phyloP scores from a whole-genome alignment of 2,888 invertebrate species.

The Cybosia mesomella region DNA sequence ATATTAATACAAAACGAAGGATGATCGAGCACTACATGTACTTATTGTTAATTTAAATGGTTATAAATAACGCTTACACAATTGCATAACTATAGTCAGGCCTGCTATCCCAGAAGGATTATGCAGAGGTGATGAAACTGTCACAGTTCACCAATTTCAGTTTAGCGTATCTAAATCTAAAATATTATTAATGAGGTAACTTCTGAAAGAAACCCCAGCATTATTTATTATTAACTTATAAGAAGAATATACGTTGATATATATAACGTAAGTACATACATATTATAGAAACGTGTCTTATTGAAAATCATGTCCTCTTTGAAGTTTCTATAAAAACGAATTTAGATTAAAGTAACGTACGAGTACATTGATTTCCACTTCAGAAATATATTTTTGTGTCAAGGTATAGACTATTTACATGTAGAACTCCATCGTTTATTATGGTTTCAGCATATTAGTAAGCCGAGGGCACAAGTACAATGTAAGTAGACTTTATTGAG shows the following conservation, averaged over 20 bases:
- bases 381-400: neutral
- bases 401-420: neutral
- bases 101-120: neutral
- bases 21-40: too few relatives aligned
- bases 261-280: neutral
- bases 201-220: neutral
- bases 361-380: neutral
- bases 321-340: neutral
- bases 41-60: neutral
- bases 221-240: neutral
- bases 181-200: neutral
- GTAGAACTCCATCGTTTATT: slow-evolving; percentile 1
- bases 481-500: slow-evolving; percentile 35
- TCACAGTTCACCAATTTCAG: neutral
- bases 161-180: neutral
- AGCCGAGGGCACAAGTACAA: slow-evolving; percentile 22
- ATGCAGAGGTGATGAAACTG: too few relatives aligned
- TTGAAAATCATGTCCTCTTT: neutral
- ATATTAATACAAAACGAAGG: too few relatives aligned
- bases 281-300: neutral
- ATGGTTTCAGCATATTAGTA: slow-evolving; percentile 29
- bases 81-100: too few relatives aligned
- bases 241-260: neutral
- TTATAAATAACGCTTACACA: too few relatives aligned
- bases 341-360: neutral